These are phyloP conservation scores for Actinernus sp. DNA, from an alignment of 92 coral and sea anemone species.

Conservation along the genomic window DNA sequence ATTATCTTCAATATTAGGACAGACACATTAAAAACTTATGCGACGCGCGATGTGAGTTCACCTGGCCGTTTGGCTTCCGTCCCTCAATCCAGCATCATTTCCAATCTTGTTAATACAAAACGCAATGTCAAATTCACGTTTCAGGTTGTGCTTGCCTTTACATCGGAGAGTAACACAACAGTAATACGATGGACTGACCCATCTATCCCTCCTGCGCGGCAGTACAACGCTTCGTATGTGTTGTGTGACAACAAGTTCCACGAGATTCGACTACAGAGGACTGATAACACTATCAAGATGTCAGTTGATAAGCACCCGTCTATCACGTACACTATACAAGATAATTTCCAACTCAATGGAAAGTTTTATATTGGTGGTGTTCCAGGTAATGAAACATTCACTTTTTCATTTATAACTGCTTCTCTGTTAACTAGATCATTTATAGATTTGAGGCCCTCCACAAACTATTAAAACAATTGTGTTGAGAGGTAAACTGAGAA, in stretches of 20 bases:
- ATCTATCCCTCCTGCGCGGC: constrained; percentile 43
- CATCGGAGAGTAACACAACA: constrained; percentile 44
- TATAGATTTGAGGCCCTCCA: too few relatives aligned
- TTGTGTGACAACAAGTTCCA: constrained; percentile 92
- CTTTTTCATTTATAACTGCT: too few relatives aligned
- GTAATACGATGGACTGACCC: constrained; percentile 89
- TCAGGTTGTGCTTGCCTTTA: constrained; percentile 75
- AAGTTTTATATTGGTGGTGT: constrained; percentile 92
- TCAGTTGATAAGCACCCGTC: constrained; percentile 63
- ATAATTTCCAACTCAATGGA: constrained; percentile 54
- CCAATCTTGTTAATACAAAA: too few relatives aligned
- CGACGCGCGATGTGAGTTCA: too few relatives aligned
- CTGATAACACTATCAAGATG: constrained; percentile 35
- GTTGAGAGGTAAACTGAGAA: too few relatives aligned
- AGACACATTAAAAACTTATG: too few relatives aligned
- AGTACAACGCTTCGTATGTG: constrained; percentile 83
- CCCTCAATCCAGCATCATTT: neutral
- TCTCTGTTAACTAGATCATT: too few relatives aligned
- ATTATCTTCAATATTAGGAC: too few relatives aligned
- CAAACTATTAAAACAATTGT: too few relatives aligned
- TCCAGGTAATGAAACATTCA: constrained; percentile 61
- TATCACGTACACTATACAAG: constrained; percentile 23
- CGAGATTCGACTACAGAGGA: constrained; percentile 55
- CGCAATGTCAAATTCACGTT: too few relatives aligned
- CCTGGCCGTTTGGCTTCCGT: too few relatives aligned